A percentile compares a stretch with the other conserved stretches of the same genome.
These are phyloP conservation scores for Limosa lapponica DNA, from an alignment of 2,797 vertebrate genomes.

Conservation along the genomic window DNA sequence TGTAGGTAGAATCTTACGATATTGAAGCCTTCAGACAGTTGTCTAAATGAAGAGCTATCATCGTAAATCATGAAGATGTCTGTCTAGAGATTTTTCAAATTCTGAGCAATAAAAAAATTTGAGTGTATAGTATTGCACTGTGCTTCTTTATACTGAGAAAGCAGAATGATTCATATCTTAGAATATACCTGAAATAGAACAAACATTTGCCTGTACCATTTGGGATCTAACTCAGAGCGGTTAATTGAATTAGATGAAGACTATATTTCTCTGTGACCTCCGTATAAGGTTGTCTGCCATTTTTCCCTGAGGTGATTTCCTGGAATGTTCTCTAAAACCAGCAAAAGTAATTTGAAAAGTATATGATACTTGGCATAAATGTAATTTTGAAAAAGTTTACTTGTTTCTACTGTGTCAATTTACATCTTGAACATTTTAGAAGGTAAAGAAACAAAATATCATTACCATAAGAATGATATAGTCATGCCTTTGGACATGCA, in stretches of 20 bases:
- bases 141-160: not conserved
- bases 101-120: not conserved
- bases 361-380: not conserved
- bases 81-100: not conserved
- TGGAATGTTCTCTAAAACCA: not conserved
- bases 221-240: not conserved
- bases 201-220: not conserved
- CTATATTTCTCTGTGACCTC: not conserved
- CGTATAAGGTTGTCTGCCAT: not conserved
- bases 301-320: not conserved
- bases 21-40: not conserved
- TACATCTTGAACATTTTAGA: not conserved
- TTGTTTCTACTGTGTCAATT: not conserved
- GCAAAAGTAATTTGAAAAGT: not conserved
- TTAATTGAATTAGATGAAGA: slow-evolving; percentile 46
- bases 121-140: fast-evolving
- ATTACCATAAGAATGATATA: not conserved
- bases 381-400: not conserved
- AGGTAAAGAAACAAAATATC: not conserved
- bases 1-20: not conserved
- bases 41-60: not conserved
- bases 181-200: slow-evolving; percentile 1
- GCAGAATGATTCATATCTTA: not conserved
- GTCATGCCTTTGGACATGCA: not conserved
- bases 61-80: not conserved